These are phyloP conservation scores for Drosophila fungiperda DNA, from an alignment of 2,888 invertebrate genomes.

Conservation along the genomic window DNA sequence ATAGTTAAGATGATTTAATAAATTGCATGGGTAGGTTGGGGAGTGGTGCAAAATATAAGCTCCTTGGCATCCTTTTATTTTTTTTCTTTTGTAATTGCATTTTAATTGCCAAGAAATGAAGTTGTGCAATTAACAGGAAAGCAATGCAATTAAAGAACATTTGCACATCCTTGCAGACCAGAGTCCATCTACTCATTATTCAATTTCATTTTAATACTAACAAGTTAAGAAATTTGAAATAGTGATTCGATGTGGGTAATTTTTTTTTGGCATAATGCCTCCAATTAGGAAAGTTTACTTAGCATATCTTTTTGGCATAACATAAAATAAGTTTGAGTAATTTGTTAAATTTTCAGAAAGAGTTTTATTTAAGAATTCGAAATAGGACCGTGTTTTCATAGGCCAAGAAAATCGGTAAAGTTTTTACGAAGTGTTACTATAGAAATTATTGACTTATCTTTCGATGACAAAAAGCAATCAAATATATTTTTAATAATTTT, in stretches of 20 bases:
- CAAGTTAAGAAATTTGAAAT: background rate
- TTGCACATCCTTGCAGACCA: background rate
- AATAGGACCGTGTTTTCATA: no score
- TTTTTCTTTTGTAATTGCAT: background rate
- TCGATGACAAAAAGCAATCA: background rate
- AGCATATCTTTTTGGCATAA: no score
- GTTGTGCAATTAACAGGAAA: background rate
- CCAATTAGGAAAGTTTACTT: no score
- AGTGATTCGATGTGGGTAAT: background rate
- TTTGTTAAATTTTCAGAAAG: background rate
- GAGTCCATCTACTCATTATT: background rate
- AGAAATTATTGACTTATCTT: background rate
- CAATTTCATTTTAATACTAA: background rate
- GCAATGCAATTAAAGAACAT: background rate
- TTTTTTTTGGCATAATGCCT: background rate
- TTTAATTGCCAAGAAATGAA: slow-evolving; percentile 6
- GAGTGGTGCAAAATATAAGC: slow-evolving; percentile 5
- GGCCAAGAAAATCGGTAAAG: no score
- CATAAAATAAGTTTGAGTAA: background rate
- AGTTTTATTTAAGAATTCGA: background rate
- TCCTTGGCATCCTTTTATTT: background rate
- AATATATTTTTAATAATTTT: background rate
- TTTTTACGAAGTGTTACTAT: background rate
- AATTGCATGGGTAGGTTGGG: background rate
- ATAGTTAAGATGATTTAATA: slow-evolving; percentile 22